Percentiles rank a stretch among this genome's conserved stretches.
Evolutionary conservation across 2,113 vertebrate genomes (phyloP).

Genomic region (Jaculus jaculus): DNA sequence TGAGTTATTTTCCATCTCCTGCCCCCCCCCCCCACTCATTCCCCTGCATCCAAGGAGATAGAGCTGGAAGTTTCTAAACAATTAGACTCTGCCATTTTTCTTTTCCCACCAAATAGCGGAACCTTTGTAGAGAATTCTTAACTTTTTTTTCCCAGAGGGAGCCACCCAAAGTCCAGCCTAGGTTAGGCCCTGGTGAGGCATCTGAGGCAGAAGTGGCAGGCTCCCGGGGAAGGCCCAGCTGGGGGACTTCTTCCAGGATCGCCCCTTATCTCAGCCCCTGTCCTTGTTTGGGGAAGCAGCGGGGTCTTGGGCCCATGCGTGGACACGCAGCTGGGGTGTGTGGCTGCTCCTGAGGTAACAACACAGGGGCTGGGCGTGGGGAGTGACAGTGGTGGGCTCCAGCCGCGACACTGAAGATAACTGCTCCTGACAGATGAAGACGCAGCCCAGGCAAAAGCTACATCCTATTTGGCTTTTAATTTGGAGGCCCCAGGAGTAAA

Average conservation of each 20-base stretch:
- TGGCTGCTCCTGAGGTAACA: neutral
- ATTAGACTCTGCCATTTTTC: neutral
- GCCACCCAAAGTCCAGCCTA: neutral
- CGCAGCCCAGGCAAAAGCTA: slow-evolving; percentile 85
- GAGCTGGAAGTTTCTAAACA: neutral
- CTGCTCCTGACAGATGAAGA: slow-evolving; percentile 84
- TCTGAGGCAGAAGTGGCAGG: neutral
- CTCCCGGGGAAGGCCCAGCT: neutral
- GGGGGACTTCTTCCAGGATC: neutral
- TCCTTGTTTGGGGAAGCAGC: neutral
- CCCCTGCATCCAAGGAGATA: neutral
- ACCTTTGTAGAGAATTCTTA: neutral
- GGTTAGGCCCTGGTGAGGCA: neutral
- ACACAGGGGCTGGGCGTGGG: neutral
- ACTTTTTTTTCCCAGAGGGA: neutral
- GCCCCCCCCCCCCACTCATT: neutral
- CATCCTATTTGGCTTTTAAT: slow-evolving; percentile 90
- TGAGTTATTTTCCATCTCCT: neutral
- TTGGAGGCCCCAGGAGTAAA: slow-evolving; percentile 85
- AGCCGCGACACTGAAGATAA: slow-evolving; percentile 80
- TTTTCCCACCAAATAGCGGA: neutral
- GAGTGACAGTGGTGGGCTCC: slow-evolving; percentile 64
- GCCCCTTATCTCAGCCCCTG: neutral
- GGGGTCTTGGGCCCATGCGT: neutral
- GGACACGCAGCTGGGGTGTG: neutral